Conservation (phyloP, 2,888 invertebrate genomes). For the Resseliella maxima region DNA sequence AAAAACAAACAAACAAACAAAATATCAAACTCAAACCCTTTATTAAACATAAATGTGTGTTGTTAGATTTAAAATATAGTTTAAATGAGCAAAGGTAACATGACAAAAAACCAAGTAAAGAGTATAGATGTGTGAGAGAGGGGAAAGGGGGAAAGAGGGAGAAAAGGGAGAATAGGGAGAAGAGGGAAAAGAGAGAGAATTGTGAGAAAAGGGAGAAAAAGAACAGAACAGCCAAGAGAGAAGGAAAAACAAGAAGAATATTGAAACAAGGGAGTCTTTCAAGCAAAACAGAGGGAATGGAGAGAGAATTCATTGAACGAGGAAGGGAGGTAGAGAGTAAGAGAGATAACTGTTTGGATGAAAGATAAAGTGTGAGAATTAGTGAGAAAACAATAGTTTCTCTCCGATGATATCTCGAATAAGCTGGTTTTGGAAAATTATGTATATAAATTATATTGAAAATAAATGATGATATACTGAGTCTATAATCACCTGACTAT, state of each 20-base stretch:
- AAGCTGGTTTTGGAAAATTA: background rate
- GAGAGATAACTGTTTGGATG: too few species aligned
- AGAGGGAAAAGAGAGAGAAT: too few species aligned
- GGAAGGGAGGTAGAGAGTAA: too few species aligned
- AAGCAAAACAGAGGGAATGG: too few species aligned
- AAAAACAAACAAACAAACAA: background rate
- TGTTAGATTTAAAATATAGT: background rate
- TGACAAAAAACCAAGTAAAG: background rate
- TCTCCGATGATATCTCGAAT: background rate
- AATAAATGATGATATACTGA: conserved; percentile 27
- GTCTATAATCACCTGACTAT: conserved; percentile 49
- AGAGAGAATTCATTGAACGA: too few species aligned
- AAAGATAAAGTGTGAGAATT: background rate
- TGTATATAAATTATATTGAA: conserved; percentile 25
- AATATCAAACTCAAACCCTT: background rate
- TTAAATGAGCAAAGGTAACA: background rate
- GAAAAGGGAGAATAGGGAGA: too few species aligned
- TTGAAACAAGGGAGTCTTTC: too few species aligned
- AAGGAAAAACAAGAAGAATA: too few species aligned
- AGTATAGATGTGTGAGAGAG: too few species aligned
- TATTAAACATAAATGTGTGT: conserved; percentile 10
- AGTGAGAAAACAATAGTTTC: background rate
- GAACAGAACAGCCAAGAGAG: too few species aligned
- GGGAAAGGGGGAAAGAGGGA: too few species aligned
- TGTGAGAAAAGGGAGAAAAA: too few species aligned